Evolutionary conservation across 2,113 vertebrate genomes (phyloP).

Genomic region (Campylomormyrus numenius): DNA sequence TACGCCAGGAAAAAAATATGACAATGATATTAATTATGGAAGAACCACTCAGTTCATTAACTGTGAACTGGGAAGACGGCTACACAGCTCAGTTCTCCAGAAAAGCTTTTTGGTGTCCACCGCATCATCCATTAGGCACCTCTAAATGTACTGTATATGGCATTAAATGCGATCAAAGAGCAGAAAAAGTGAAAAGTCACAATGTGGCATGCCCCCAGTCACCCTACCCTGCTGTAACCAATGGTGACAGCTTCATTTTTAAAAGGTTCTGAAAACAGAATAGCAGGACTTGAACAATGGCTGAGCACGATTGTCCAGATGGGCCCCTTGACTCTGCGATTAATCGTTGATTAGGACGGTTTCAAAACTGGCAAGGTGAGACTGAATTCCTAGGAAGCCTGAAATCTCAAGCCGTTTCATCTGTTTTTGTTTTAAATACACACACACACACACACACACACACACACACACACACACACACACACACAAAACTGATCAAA

Average conservation of each 20-base stretch:
- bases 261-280: neutral
- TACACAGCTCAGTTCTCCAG: constrained; percentile 23
- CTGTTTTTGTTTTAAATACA: constrained; percentile 1
- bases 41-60: constrained; percentile 29
- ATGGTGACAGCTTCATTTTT: neutral
- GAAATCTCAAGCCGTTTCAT: neutral
- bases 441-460: constrained; percentile 20
- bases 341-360: neutral
- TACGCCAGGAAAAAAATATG: constrained; percentile 28
- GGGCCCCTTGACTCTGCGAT: neutral
- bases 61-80: constrained; percentile 26
- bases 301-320: neutral
- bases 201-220: constrained; percentile 22
- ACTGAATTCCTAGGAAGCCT: neutral
- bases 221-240: constrained; percentile 8
- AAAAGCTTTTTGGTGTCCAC: constrained; percentile 28
- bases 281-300: neutral
- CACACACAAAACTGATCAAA: constrained; percentile 21
- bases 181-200: constrained; percentile 18
- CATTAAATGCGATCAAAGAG: constrained; percentile 16
- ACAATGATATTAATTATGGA: constrained; percentile 32
- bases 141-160: neutral
- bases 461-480: constrained; percentile 21
- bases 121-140: constrained; percentile 24
- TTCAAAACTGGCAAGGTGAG: neutral